Conservation (phyloP, 2,113 vertebrate species). For the Pachypanchax playfairii region DNA sequence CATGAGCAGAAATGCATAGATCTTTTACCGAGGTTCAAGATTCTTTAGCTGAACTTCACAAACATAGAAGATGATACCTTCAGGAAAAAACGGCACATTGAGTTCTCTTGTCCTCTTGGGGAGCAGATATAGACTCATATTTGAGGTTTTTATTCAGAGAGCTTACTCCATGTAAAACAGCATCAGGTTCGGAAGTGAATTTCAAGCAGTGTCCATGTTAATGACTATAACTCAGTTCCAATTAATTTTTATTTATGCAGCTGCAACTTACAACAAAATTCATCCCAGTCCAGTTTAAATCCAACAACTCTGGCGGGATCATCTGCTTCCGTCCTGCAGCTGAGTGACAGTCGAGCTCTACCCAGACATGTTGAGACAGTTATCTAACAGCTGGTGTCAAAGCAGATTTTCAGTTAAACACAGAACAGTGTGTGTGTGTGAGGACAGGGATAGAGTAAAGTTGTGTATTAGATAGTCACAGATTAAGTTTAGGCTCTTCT, state of each 20-base stretch:
- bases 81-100: background rate
- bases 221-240: conserved; percentile 30
- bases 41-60: conserved; percentile 18
- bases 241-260: background rate
- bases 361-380: conserved; percentile 54
- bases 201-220: conserved; percentile 32
- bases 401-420: conserved; percentile 54
- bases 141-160: conserved; percentile 44
- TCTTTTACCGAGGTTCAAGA: conserved; percentile 19
- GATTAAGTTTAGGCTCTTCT: conserved; percentile 63
- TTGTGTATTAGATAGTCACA: conserved; percentile 41
- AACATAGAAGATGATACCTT: conserved; percentile 37
- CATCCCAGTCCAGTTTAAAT: conserved; percentile 8
- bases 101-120: background rate
- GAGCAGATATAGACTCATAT: conserved; percentile 19
- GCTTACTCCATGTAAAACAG: conserved; percentile 41
- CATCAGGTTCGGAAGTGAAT: conserved; percentile 42
- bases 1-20: conserved; percentile 23
- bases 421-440: background rate
- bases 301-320: conserved; percentile 4
- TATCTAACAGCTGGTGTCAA: conserved; percentile 67
- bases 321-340: conserved; percentile 23
- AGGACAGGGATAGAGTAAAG: background rate
- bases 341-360: conserved; percentile 40
- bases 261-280: background rate